Conservation (phyloP, 2,797 vertebrate species). For the Pygocentrus nattereri region DNA sequence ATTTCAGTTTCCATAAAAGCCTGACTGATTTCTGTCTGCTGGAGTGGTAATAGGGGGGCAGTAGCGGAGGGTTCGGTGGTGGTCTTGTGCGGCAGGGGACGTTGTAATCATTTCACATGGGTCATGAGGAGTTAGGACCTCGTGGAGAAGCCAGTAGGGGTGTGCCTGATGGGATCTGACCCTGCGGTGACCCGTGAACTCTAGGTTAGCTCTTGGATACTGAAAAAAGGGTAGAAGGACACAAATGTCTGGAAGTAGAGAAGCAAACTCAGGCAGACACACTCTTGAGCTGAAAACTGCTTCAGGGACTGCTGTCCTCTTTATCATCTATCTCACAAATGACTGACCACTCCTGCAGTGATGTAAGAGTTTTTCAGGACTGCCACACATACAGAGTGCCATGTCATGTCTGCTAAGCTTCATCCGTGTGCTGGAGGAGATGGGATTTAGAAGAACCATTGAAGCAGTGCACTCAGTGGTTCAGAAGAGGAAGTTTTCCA, state of each 20-base stretch:
- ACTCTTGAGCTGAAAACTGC: constrained; percentile 14
- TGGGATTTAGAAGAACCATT: background rate
- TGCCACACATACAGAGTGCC: constrained; percentile 9
- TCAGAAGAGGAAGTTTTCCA: background rate
- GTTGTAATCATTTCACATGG: background rate
- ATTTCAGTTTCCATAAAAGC: background rate
- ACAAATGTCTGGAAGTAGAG: background rate
- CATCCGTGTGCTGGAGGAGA: constrained; percentile 12
- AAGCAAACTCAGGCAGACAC: background rate
- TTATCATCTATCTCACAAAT: constrained; percentile 42
- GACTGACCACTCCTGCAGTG: constrained; percentile 50
- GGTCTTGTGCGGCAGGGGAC: background rate
- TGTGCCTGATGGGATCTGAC: background rate
- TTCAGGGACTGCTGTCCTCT: constrained; percentile 45
- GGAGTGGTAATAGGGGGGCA: background rate
- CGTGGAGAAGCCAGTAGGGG: background rate
- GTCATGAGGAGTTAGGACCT: background rate
- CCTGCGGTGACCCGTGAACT: background rate
- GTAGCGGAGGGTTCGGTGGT: background rate
- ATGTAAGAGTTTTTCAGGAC: constrained; percentile 46
- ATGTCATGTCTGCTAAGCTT: constrained; percentile 31
- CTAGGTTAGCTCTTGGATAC: background rate
- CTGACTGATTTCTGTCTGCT: background rate
- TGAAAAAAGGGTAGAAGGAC: background rate
- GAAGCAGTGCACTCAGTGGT: background rate